Evolutionary conservation across 2,888 invertebrate species (phyloP), one percentile per base, ranked within the genome.

Genomic region (Pollenia angustigena): DNA sequence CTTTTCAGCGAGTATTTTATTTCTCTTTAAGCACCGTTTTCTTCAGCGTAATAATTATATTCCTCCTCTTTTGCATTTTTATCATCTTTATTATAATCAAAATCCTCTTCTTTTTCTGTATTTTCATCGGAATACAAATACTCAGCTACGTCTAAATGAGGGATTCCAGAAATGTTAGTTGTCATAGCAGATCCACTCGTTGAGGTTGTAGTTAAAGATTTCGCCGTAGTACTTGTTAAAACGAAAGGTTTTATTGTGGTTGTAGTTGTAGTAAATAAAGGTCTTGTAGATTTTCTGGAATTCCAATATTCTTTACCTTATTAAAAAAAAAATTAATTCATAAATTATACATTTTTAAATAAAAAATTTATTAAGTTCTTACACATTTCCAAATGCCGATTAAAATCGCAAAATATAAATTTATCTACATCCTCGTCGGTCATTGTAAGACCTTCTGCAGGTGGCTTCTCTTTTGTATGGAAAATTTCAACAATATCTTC

Each of bases 341-440:
- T 32, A 6, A 32, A 32, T 6, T 32, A 32, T 6, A 32, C 6
- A 32, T 32, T 32, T 6, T 6, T 6, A 32, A 32, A 32, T 32
- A 32, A 32, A 32, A 46, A n/a, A 4, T 12, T 46, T 23, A 54
- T 58, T 4, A n/a, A 8, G 6, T 56, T 88, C 90, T 90, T 78
- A 91, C 91, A 91, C 42, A 89, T 88, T 0, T 88, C 62, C 40
- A 85, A 66, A 14, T 66, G 85, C 0, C 91, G 90, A 16, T 92
- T 87, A 58, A 90, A 91, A 85, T 90, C 90, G 52, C 91, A 92
- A n/a, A 81, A 87, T 32, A 92, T 90, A 42, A 89, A 90, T 62
- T 75, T 54, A 8, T 90, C 89, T n/a, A 91, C 75, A 6, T 90
- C 90, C 4, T 88, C 88, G 62, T 91, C 90, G 4, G 85, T 87